These are phyloP conservation scores for Coreoperca whiteheadi DNA, from an alignment of 2,113 vertebrate genomes.

Conservation along the genomic window DNA sequence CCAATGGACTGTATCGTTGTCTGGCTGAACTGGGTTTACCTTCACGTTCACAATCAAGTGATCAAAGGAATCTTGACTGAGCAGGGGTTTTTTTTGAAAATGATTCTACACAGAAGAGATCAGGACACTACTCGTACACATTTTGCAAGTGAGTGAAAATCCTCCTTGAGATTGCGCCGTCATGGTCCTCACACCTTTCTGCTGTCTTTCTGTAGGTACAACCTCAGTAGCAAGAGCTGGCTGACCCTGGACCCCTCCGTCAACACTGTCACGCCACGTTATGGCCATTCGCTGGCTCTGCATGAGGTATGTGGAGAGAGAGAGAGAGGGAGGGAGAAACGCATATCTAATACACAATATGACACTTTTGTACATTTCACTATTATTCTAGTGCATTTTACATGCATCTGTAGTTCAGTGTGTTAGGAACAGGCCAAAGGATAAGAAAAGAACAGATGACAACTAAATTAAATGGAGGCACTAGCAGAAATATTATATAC, in stretches of 20 bases:
- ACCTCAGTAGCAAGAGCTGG: slow-evolving; percentile 90
- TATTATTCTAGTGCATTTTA: not conserved
- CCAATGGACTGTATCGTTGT: not conserved
- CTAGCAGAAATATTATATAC: not conserved
- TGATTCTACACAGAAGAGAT: not conserved
- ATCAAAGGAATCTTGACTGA: not conserved
- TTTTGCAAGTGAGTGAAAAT: not conserved
- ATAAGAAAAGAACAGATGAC: slow-evolving; percentile 8
- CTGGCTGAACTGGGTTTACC: not conserved
- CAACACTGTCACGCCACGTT: slow-evolving; percentile 89
- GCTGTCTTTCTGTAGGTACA: slow-evolving; percentile 84
- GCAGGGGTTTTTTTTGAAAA: not conserved
- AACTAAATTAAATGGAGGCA: not conserved
- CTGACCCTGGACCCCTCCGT: slow-evolving; percentile 87
- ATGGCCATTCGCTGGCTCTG: slow-evolving; percentile 92
- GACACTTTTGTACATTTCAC: not conserved
- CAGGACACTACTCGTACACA: not conserved
- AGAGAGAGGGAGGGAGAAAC: too few relatives aligned
- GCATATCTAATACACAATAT: not conserved
- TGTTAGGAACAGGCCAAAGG: not conserved
- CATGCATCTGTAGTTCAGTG: not conserved
- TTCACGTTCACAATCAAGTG: not conserved
- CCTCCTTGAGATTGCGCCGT: not conserved
- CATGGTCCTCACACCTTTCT: not conserved
- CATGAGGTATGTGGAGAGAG: slow-evolving; percentile 84